Conservation (phyloP, 2,797 vertebrate genomes). For the Gadopsis marmoratus region DNA sequence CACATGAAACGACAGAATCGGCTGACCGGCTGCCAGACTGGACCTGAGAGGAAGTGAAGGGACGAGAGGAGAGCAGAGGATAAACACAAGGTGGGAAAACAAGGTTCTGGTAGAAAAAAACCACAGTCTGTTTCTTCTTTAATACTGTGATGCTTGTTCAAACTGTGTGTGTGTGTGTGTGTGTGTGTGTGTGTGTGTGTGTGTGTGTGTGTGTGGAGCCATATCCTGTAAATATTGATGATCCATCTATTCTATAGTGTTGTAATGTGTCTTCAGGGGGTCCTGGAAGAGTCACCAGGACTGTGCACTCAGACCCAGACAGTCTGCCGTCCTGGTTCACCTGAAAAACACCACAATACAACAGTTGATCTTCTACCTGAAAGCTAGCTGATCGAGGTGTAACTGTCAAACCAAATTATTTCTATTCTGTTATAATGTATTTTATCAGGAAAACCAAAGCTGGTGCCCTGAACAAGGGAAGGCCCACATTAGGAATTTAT, state of each 20-base stretch:
- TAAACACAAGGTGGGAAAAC: slow-evolving; percentile 16
- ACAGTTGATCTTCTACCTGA: neutral
- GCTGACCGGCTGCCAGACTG: slow-evolving; percentile 34
- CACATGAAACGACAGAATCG: slow-evolving; percentile 23
- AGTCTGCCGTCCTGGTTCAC: neutral
- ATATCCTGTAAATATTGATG: slow-evolving; percentile 66
- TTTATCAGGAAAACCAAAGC: neutral
- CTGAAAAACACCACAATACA: neutral
- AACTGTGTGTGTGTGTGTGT: slow-evolving; percentile 55
- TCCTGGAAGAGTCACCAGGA: slow-evolving; percentile 30
- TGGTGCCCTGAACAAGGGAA: neutral
- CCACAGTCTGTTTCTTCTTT: slow-evolving; percentile 39
- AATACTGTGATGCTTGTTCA: slow-evolving; percentile 74
- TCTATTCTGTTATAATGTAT: neutral
- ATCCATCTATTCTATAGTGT: slow-evolving; percentile 46
- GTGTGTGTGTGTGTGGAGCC: slow-evolving; percentile 58
- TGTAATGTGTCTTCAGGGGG: slow-evolving; percentile 20
- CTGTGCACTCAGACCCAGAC: slow-evolving; percentile 49
- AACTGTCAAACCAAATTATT: slow-evolving; percentile 1
- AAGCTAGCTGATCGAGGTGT: neutral
- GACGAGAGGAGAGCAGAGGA: neutral
- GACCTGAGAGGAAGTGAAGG: slow-evolving; percentile 29
- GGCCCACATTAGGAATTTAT: neutral
- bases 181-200: slow-evolving; percentile 53
- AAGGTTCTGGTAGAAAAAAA: neutral